Base-by-base conservation (phyloP, 2,797 vertebrate species). In the Xyrichtys novacula region DNA sequence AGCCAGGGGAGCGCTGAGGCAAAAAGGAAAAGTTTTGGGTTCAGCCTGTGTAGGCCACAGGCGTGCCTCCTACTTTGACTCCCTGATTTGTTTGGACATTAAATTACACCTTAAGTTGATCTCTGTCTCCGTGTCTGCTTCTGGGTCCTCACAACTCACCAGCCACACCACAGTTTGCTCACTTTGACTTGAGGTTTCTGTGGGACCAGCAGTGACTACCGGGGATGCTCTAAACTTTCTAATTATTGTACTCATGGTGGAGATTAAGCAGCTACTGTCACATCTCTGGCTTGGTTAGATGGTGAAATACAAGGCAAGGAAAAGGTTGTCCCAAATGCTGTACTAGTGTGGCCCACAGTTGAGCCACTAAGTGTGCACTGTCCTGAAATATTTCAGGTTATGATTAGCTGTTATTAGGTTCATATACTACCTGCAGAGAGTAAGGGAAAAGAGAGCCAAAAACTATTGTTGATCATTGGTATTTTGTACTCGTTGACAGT, bases 11-110 rank as follows among this genome's bases (percentile, higher is more conserved):
- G 85, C 73, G 49, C 67, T 75, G 87, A 81, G 78, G 84, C 78
- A 71, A 74, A 81, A 61, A 86, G 78, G 62, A 81, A 86, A 85
- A 74, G 81, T 75, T 89, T 89, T 85, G 43, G 84, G 73, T 75
- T 67, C 52, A 56, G 56, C 74, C 70, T 44, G 25, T 47, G 64
- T 84, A 81, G 81, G 80, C 87, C 80, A 85, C 87, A 82, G 62
- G 68, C 69, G 71, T 78, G 73, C 78, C 83, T 65, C 74, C 75
- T 55, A 39, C 76, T 85, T 62, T 87, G 75, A 83, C 78, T 76
- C 68, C 62, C 70, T 62, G 80, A 89, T 81, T 78, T n/a, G n/a
- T n/a, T n/a, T n/a, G n/a, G n/a, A n/a, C n/a, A n/a, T n/a, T n/a
- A n/a, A n/a, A n/a, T n/a, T n/a, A n/a, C n/a, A n/a, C n/a, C n/a